A percentile compares a stretch with the other conserved stretches of the same genome.
Evolutionary conservation across 1,140 invertebrate species (phyloP).

Genomic region (Chironomus striatipennis): DNA sequence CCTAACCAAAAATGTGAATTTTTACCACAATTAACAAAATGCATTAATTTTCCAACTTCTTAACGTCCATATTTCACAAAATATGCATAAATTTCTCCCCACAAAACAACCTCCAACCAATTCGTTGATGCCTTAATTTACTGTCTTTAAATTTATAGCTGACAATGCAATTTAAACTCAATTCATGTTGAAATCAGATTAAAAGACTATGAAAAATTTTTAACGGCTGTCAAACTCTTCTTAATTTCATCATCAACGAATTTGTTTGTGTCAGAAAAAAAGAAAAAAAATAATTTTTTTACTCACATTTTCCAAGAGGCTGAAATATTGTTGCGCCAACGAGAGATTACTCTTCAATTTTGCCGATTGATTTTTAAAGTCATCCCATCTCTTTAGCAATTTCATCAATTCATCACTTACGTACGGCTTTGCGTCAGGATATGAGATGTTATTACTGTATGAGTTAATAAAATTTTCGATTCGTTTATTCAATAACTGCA

Average conservation of each 20-base stretch:
- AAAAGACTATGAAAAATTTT: neutral
- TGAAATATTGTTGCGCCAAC: constrained; percentile 49
- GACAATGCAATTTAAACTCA: neutral
- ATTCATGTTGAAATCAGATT: neutral
- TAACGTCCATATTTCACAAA: too few relatives aligned
- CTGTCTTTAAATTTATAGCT: too few relatives aligned
- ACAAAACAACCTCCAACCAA: too few relatives aligned
- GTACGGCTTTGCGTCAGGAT: constrained; percentile 49
- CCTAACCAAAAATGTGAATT: too few relatives aligned
- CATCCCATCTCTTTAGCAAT: constrained; percentile 62
- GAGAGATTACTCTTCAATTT: constrained; percentile 52
- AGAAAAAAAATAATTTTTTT: neutral
- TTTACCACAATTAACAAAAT: too few relatives aligned
- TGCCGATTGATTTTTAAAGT: constrained; percentile 58
- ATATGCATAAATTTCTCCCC: too few relatives aligned
- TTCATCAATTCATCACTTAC: constrained; percentile 55
- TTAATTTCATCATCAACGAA: neutral
- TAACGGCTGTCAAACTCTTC: too few relatives aligned
- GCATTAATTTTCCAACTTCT: too few relatives aligned
- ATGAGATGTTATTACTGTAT: constrained; percentile 52
- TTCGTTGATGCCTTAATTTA: too few relatives aligned
- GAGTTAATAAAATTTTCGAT: constrained; percentile 63
- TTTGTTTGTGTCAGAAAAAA: too few relatives aligned
- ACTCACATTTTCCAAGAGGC: constrained; percentile 45
- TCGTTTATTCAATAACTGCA: constrained; percentile 59